Percentiles rank a stretch among this genome's conserved stretches.
phyloP scores from a whole-genome alignment of 2,888 invertebrate genomes.

The Drosophila suboccidentalis region DNA sequence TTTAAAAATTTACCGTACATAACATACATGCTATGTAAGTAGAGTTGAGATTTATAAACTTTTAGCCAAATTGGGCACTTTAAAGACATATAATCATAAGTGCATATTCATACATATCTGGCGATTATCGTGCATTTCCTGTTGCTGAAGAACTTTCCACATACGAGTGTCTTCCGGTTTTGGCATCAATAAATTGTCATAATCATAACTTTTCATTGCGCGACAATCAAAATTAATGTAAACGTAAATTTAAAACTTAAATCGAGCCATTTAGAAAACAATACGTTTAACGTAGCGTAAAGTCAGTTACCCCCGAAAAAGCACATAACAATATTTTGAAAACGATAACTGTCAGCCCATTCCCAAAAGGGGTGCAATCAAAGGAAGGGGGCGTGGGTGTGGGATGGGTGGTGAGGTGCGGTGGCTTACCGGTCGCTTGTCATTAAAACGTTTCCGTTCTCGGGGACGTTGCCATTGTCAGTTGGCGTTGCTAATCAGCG shows the following conservation, averaged over 20 bases:
- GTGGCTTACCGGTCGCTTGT: constrained; percentile 55
- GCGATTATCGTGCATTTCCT: neutral
- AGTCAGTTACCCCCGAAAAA: constrained; percentile 53
- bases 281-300: constrained; percentile 67
- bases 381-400: neutral
- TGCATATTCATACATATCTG: no score
- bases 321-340: constrained; percentile 72
- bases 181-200: constrained; percentile 48
- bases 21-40: no score
- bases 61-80: neutral
- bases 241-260: constrained; percentile 63
- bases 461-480: constrained; percentile 62
- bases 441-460: constrained; percentile 77
- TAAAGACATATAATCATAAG: neutral
- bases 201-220: constrained; percentile 55
- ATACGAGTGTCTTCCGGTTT: neutral
- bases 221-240: constrained; percentile 66
- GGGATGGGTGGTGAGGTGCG: neutral
- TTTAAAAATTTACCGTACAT: no score
- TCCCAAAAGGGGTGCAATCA: constrained; percentile 38
- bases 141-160: neutral
- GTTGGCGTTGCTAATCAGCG: constrained; percentile 76
- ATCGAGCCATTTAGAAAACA: constrained; percentile 57
- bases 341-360: constrained; percentile 73
- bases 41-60: neutral